phyloP scores from a whole-genome alignment of 2,113 vertebrate genomes.

The Brachyhypopomus gauderio region DNA sequence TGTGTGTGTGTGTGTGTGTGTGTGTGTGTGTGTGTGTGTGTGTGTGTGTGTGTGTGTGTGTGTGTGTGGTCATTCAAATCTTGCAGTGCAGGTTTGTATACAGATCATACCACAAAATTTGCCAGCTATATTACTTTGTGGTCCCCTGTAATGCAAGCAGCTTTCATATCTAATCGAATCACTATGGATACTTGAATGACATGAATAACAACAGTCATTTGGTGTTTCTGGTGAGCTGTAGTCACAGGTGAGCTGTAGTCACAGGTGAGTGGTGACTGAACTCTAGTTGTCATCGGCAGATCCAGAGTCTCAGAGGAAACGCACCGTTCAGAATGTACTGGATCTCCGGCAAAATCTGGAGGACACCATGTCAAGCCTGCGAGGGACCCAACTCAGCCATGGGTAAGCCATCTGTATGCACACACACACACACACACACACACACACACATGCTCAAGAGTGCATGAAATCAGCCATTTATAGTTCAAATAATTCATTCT shows the following conservation, averaged over 20 bases:
- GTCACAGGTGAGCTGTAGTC: not conserved
- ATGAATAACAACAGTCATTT: no score
- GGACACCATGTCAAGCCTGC: slow-evolving; percentile 96
- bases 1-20: no score
- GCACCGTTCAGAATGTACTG: slow-evolving; percentile 95
- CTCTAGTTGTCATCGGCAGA: slow-evolving; percentile 71
- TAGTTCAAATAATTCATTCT: slow-evolving; percentile 12
- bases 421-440: slow-evolving; percentile 19
- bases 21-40: no score
- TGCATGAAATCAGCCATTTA: slow-evolving; percentile 9
- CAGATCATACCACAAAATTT: no score
- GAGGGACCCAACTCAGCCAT: slow-evolving; percentile 92
- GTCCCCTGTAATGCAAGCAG: no score
- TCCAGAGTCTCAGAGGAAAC: slow-evolving; percentile 94
- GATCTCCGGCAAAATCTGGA: slow-evolving; percentile 98
- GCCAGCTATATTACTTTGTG: no score
- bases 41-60: no score
- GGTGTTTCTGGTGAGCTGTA: not conserved
- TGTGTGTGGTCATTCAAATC: no score
- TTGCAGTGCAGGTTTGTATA: no score
- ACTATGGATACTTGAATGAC: no score
- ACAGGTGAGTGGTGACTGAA: not conserved
- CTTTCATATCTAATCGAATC: no score
- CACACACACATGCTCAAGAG: slow-evolving; percentile 5
- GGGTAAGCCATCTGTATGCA: slow-evolving; percentile 73